Evolutionary conservation across 1,140 invertebrate genomes (phyloP).

Genomic region (Euura lappo): DNA sequence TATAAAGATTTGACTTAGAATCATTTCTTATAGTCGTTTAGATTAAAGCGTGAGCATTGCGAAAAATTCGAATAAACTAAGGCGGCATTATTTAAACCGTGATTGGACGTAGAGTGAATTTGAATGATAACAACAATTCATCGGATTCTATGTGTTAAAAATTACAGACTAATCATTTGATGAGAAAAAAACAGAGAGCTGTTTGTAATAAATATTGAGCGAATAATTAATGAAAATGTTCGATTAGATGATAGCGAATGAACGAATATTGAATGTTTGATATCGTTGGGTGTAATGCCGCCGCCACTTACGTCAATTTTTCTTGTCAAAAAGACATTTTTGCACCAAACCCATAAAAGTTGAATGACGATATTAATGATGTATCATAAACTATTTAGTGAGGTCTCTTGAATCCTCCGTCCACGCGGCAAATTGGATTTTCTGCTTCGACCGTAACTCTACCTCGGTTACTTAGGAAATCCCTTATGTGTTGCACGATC

Average conservation of each 20-base stretch:
- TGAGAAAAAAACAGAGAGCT: too few relatives aligned
- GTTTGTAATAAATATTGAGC: too few relatives aligned
- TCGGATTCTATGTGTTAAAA: too few relatives aligned
- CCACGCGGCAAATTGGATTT: constrained; percentile 42
- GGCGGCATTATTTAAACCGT: neutral
- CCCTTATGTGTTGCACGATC: constrained; percentile 93
- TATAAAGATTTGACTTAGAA: constrained; percentile 8
- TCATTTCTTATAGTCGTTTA: too few relatives aligned
- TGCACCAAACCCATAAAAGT: neutral
- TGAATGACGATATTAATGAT: neutral
- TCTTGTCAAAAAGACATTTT: neutral
- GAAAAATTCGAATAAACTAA: neutral
- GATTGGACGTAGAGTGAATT: neutral
- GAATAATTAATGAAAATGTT: too few relatives aligned
- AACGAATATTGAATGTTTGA: neutral
- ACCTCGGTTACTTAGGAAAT: constrained; percentile 71
- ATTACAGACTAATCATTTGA: too few relatives aligned
- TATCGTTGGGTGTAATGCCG: neutral
- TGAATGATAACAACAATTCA: too few relatives aligned
- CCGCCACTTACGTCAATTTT: neutral
- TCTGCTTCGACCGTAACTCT: constrained; percentile 46
- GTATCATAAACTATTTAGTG: constrained; percentile 42
- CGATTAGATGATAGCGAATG: too few relatives aligned
- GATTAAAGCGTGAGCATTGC: neutral
- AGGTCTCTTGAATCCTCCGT: constrained; percentile 48